A percentile compares a stretch with the other conserved stretches of the same genome.
Evolutionary conservation across 2,888 invertebrate species (phyloP).

Genomic region (Altica lythri): DNA sequence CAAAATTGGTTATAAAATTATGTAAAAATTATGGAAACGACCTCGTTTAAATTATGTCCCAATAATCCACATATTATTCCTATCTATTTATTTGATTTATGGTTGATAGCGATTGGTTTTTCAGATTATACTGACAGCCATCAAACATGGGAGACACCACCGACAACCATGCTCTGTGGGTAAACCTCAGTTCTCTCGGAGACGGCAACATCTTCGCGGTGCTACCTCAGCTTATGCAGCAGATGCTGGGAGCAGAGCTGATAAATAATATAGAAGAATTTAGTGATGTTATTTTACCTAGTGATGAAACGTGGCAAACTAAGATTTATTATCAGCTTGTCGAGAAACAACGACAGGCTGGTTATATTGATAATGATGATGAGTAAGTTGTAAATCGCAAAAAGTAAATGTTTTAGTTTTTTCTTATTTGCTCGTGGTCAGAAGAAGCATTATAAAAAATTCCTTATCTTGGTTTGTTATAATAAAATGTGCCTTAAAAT

Average conservation of each 20-base stretch:
- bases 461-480: too few relatives aligned
- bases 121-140: slow-evolving; percentile 17
- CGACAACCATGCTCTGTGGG: slow-evolving; percentile 58
- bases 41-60: slow-evolving; percentile 7
- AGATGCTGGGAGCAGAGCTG: slow-evolving; percentile 58
- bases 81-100: slow-evolving; percentile 20
- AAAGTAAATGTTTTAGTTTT: too few relatives aligned
- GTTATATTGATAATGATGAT: slow-evolving; percentile 37
- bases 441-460: too few relatives aligned
- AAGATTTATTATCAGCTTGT: slow-evolving; percentile 72
- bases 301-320: slow-evolving; percentile 70
- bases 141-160: slow-evolving; percentile 26
- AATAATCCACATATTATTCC: slow-evolving; percentile 12
- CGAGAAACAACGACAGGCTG: slow-evolving; percentile 64
- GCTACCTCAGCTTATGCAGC: slow-evolving; percentile 68
- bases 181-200: slow-evolving; percentile 62
- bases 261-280: slow-evolving; percentile 42
- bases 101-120: slow-evolving; percentile 21
- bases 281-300: slow-evolving; percentile 66
- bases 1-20: too few relatives aligned
- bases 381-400: slow-evolving; percentile 32
- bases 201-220: slow-evolving; percentile 68
- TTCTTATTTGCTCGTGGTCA: too few relatives aligned
- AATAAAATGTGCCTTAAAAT: too few relatives aligned
- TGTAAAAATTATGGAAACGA: too few relatives aligned